phyloP scores from a whole-genome alignment of 2,888 invertebrate genomes.

The Neelides folsomi region DNA sequence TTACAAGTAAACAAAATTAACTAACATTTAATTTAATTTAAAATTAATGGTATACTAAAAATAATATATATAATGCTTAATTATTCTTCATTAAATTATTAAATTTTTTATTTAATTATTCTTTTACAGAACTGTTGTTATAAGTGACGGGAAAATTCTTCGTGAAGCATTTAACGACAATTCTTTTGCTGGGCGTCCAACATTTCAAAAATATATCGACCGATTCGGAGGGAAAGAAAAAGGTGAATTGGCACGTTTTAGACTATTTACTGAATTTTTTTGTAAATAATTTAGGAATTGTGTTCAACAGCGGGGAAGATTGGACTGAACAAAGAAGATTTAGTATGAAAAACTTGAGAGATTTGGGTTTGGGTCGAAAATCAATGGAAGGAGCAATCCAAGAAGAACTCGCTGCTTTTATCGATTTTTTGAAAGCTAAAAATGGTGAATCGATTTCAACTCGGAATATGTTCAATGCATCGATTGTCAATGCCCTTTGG shows the following conservation, averaged over 20 bases:
- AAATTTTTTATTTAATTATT: too few relatives aligned
- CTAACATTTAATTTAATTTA: too few relatives aligned
- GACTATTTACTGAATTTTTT: background rate
- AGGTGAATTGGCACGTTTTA: slow-evolving; percentile 3
- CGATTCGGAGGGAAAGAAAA: slow-evolving; percentile 5
- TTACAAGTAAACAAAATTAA: slow-evolving; percentile 2
- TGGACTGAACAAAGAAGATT: slow-evolving; percentile 9
- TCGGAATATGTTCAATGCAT: slow-evolving; percentile 5
- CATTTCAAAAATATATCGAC: background rate
- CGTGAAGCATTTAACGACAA: slow-evolving; percentile 6
- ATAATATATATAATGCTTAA: background rate
- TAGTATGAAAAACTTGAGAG: slow-evolving; percentile 6
- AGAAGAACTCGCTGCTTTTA: slow-evolving; percentile 9
- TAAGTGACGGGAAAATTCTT: slow-evolving; percentile 10
- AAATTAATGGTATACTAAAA: too few relatives aligned
- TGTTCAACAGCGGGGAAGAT: slow-evolving; percentile 4
- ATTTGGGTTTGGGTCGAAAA: slow-evolving; percentile 11
- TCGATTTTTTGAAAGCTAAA: background rate
- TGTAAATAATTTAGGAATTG: slow-evolving; percentile 1
- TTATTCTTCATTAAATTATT: too few relatives aligned
- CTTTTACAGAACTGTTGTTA: slow-evolving; percentile 6
- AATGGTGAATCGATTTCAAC: slow-evolving; percentile 2
- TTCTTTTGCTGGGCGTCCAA: slow-evolving; percentile 7
- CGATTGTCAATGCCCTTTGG: slow-evolving; percentile 13
- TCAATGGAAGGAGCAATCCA: slow-evolving; percentile 9